Evolutionary conservation across 2,797 vertebrate species (phyloP), one percentile per base, ranked within the genome.

Genomic region (Mus spretus): DNA sequence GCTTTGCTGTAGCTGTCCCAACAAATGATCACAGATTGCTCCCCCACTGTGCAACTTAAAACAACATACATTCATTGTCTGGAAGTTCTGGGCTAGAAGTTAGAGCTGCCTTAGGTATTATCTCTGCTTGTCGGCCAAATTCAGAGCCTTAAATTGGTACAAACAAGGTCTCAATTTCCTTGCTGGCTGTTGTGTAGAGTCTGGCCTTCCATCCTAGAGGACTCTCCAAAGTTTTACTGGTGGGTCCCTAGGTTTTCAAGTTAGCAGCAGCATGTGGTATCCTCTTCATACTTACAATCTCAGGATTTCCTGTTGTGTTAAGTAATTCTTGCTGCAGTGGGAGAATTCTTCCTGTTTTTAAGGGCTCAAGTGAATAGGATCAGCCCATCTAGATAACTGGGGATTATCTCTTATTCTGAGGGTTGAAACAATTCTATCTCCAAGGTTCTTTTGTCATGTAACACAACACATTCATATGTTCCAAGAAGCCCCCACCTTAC

Each of bases 1-100:
- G 47, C 40, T 91, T 96, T 95, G 82, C 11, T 81, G 1, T 75
- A 89, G 63, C n/a, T 92, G 13, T 40, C 61, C 24, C 85, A 94
- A 86, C 24, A 86, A 86, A 80, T 83, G 28, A 40, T 47, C 13
- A 84, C 59, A 77, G 65, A 81, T 61, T 26, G 53, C 34, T 22
- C 84, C 84, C 89, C 31, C 55, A 53, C 34, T 81, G 79, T 79
- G 34, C 72, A 91, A 47, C 9, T 91, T 95, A 87, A 77, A 93
- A 92, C 40, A 74, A n/a, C 40, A 65, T 57, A 91, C 31, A 78
- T 85, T 63, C 88, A 77, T 94, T 72, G 77, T 96, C 55, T 90
- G 53, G 67, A 10, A 78, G 13, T 81, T 72, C 74, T 89, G 44
- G 22, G 6, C 79, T 28, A 74, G 55, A 96, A 72, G 9, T 77